Conservation (phyloP, 2,113 vertebrate species). For the Esox niger region DNA sequence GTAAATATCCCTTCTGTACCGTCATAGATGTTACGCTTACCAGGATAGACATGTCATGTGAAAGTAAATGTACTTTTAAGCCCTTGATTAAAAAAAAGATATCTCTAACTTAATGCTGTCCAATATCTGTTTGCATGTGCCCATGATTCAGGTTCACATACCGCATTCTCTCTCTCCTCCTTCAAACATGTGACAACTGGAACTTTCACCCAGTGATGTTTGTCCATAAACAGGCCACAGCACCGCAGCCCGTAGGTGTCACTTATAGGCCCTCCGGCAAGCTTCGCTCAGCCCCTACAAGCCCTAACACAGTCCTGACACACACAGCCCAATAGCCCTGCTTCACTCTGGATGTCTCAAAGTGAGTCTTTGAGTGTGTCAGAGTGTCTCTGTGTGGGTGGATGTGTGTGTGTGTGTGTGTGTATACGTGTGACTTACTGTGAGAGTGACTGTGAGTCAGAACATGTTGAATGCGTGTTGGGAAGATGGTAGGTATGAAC, state of each 20-base stretch:
- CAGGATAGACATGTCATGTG: too few relatives aligned
- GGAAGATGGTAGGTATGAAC: too few relatives aligned
- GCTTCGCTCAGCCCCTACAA: conserved; percentile 50
- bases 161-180: neutral
- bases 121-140: too few relatives aligned
- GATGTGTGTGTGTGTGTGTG: conserved; percentile 47
- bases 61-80: too few relatives aligned
- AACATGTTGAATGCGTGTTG: too few relatives aligned
- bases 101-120: too few relatives aligned
- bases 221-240: conserved; percentile 54
- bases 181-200: conserved; percentile 52
- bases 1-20: too few relatives aligned
- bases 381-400: neutral
- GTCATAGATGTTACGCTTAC: too few relatives aligned
- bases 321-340: conserved; percentile 46
- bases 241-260: conserved; percentile 38
- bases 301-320: conserved; percentile 61
- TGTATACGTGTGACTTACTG: conserved; percentile 12
- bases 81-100: too few relatives aligned
- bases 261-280: conserved; percentile 51
- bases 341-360: conserved; percentile 38
- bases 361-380: conserved; percentile 5
- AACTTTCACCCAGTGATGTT: conserved; percentile 56
- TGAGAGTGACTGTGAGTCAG: too few relatives aligned
- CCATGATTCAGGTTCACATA: neutral